Conservation (phyloP, 1,140 invertebrate genomes). For the Drosophila sproati region DNA sequence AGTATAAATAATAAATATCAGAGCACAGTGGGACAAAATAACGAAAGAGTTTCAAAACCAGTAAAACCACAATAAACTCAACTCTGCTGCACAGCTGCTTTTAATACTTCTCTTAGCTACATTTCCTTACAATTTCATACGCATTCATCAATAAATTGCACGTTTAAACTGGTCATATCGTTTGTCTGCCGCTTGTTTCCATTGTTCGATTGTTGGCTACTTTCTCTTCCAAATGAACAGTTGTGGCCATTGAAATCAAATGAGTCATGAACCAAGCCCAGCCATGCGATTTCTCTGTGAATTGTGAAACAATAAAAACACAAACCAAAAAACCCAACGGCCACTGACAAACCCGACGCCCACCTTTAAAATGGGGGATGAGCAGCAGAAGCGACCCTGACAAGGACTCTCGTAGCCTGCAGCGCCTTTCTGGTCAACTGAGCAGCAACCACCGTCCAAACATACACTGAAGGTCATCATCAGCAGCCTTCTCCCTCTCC, state of each 20-base stretch:
- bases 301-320: slow-evolving; percentile 45
- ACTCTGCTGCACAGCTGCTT: background rate
- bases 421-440: slow-evolving; percentile 49
- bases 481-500: slow-evolving; percentile 17
- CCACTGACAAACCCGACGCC: slow-evolving; percentile 46
- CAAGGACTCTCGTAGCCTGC: slow-evolving; percentile 23
- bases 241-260: slow-evolving; percentile 75
- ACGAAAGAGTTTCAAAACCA: background rate
- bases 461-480: slow-evolving; percentile 42
- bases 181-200: background rate
- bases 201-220: slow-evolving; percentile 70
- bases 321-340: background rate
- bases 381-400: slow-evolving; percentile 50
- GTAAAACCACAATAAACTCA: too few relatives aligned
- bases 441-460: slow-evolving; percentile 29
- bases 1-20: background rate
- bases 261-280: slow-evolving; percentile 68
- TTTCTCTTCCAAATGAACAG: slow-evolving; percentile 72
- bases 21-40: slow-evolving; percentile 9
- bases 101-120: background rate
- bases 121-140: background rate
- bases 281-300: slow-evolving; percentile 39
- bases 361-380: slow-evolving; percentile 4
- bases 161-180: background rate
- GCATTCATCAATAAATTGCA: background rate